Evolutionary conservation across 2,113 vertebrate species (phyloP).

Genomic region (Nanger granti): DNA sequence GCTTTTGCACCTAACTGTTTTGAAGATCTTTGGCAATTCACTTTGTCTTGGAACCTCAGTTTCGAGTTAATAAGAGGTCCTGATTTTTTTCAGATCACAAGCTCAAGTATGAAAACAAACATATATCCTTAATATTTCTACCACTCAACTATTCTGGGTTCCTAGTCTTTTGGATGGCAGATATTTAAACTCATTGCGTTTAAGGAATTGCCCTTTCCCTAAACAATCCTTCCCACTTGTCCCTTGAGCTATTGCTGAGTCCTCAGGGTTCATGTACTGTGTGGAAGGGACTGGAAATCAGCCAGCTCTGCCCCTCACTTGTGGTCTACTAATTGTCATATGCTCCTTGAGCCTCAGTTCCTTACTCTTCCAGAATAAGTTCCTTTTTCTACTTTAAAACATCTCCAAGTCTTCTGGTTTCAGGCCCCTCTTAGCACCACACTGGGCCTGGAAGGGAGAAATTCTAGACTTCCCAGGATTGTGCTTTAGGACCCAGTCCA

Average conservation of each 20-base stretch:
- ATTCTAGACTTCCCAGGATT: neutral
- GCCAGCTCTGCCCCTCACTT: neutral
- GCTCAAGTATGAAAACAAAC: neutral
- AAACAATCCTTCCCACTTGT: neutral
- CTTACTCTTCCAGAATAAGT: neutral
- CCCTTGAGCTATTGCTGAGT: neutral
- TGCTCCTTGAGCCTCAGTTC: neutral
- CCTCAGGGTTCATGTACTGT: neutral
- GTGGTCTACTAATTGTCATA: neutral
- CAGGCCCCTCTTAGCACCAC: fast-evolving
- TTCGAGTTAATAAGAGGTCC: neutral
- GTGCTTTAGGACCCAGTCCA: neutral
- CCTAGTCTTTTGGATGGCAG: neutral
- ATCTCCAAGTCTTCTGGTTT: neutral
- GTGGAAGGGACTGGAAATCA: neutral
- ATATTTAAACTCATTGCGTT: neutral
- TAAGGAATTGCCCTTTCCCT: neutral
- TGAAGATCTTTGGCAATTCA: neutral
- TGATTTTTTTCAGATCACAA: neutral
- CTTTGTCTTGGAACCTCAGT: neutral
- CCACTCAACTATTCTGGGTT: neutral
- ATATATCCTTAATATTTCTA: neutral
- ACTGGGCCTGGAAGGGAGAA: neutral
- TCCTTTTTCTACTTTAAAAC: neutral
- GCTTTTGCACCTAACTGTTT: neutral